Conservation (phyloP, 2,113 vertebrate species). For the Coryphaenoides rupestris region DNA sequence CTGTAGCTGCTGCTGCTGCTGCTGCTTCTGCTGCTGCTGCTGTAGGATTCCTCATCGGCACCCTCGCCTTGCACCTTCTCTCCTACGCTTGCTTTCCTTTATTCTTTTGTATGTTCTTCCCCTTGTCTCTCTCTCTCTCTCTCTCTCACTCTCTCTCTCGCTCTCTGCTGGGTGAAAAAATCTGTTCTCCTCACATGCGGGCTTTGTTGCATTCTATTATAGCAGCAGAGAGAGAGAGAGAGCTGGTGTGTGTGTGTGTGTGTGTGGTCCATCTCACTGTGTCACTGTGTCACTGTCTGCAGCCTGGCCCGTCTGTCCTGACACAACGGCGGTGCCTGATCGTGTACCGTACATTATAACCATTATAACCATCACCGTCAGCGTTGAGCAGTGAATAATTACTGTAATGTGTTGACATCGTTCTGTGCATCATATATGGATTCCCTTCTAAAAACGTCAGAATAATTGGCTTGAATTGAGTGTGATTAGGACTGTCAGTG, state of each 20-base stretch:
- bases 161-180: constrained; percentile 32
- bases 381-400: too few species aligned
- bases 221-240: constrained; percentile 36
- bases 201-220: constrained; percentile 14
- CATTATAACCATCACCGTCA: too few species aligned
- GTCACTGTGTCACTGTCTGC: constrained; percentile 55
- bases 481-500: too few species aligned
- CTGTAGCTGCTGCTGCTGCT: constrained; percentile 49
- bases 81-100: constrained; percentile 52
- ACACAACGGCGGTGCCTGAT: too few species aligned
- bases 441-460: too few species aligned
- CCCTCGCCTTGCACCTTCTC: constrained; percentile 49
- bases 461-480: too few species aligned
- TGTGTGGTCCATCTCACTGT: constrained; percentile 36
- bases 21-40: constrained; percentile 46
- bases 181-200: constrained; percentile 25
- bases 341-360: too few species aligned
- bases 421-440: too few species aligned
- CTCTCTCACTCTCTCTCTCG: constrained; percentile 14
- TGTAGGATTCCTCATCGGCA: constrained; percentile 50
- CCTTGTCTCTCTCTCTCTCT: constrained; percentile 38
- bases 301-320: too few species aligned
- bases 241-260: constrained; percentile 16
- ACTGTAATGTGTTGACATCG: too few species aligned
- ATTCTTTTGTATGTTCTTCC: constrained; percentile 23